A percentile compares a stretch with the other conserved stretches of the same genome.
Conservation (phyloP, 2,888 invertebrate genomes). For the Phyto melanocephala region DNA sequence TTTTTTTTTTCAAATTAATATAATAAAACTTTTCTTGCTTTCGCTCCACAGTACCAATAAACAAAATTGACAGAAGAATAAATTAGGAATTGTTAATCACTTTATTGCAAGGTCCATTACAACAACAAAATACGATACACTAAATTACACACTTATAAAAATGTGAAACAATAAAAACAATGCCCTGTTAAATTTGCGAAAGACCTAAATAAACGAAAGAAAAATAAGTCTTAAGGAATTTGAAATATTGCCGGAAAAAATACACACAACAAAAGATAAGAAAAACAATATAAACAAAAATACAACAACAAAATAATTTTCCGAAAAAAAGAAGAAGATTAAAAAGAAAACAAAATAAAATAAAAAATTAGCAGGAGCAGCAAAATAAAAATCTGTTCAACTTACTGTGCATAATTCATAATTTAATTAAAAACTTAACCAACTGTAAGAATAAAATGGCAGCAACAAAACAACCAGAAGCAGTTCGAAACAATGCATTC, state of each 20-base stretch:
- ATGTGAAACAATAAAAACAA: not conserved
- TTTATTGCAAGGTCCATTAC: constrained; percentile 1
- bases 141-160: not conserved
- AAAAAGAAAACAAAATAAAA: not conserved
- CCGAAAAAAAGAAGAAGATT: not conserved
- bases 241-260: not conserved
- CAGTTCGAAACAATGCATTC: constrained; percentile 38
- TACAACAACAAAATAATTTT: not conserved
- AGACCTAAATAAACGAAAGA: not conserved
- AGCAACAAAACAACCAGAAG: not conserved
- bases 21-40: not conserved
- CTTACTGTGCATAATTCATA: constrained; percentile 78
- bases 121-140: not conserved
- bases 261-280: not conserved
- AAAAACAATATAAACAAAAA: not conserved
- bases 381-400: constrained; percentile 73
- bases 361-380: constrained; percentile 1
- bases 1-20: too few species aligned
- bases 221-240: not conserved
- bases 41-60: not conserved
- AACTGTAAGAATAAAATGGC: constrained; percentile 53
- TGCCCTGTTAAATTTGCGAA: constrained; percentile 2
- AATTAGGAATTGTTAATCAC: constrained; percentile 4
- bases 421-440: constrained; percentile 77
- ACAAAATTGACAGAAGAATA: not conserved